Percentiles rank a stretch among this genome's conserved stretches.
Evolutionary conservation across 1,140 invertebrate species (phyloP).

Genomic region (Tetragonula clypearis): DNA sequence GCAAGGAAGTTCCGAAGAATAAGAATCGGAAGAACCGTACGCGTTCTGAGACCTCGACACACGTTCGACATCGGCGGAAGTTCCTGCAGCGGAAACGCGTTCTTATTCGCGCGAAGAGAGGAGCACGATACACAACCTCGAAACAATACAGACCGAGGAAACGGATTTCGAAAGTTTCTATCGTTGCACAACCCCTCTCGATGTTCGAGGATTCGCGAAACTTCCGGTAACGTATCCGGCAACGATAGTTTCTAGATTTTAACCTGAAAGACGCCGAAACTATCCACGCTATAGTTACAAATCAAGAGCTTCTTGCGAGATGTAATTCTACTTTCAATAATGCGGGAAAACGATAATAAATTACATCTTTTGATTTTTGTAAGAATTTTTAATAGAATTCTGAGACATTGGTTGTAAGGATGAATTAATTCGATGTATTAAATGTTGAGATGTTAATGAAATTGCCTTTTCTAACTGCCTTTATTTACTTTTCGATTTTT

Average conservation of each 20-base stretch:
- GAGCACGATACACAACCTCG: neutral
- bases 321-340: neutral
- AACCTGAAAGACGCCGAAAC: neutral
- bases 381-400: too few relatives aligned
- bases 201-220: constrained; percentile 6
- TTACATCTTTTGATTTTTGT: neutral
- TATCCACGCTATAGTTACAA: too few relatives aligned
- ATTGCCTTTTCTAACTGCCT: too few relatives aligned
- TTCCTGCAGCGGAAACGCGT: neutral
- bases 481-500: too few relatives aligned
- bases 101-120: neutral
- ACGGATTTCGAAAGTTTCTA: constrained; percentile 34
- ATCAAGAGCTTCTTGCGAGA: neutral
- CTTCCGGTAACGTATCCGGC: constrained; percentile 16
- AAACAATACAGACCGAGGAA: constrained; percentile 6
- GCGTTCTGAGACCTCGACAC: neutral
- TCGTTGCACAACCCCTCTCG: neutral
- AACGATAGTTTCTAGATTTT: neutral
- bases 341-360: neutral
- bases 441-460: neutral
- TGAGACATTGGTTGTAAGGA: too few relatives aligned
- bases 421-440: neutral
- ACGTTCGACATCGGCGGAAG: constrained; percentile 1
- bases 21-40: neutral
- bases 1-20: neutral